phyloP scores from a whole-genome alignment of 2,888 invertebrate species.

The Xestia sexstrigata region DNA sequence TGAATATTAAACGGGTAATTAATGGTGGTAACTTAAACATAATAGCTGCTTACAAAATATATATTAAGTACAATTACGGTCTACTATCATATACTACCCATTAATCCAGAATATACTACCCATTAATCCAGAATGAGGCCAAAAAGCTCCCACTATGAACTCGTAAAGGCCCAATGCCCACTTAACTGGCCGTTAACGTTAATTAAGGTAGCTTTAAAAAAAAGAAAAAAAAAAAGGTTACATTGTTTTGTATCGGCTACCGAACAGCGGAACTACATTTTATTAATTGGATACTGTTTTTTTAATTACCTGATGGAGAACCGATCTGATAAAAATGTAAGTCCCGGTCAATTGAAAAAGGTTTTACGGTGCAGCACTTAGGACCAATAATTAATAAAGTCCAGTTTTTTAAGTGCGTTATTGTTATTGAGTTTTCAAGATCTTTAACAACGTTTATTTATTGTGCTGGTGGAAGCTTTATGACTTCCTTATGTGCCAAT shows the following conservation, averaged over 20 bases:
- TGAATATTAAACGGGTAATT: conserved; percentile 59
- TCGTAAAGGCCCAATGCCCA: conserved; percentile 63
- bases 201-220: conserved; percentile 81
- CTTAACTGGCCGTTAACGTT: conserved; percentile 81
- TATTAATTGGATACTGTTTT: conserved; percentile 86
- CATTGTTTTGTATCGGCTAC: conserved; percentile 80
- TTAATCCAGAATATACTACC: conserved; percentile 44
- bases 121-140: conserved; percentile 52
- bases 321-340: conserved; percentile 76
- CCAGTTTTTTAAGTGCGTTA: conserved; percentile 42
- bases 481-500: conserved; percentile 6
- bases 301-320: conserved; percentile 84
- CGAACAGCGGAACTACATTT: conserved; percentile 82
- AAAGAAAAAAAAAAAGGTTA: conserved; percentile 77
- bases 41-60: conserved; percentile 43
- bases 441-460: conserved; percentile 39
- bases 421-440: conserved; percentile 58
- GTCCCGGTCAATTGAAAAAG: conserved; percentile 62
- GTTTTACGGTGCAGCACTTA: conserved; percentile 65
- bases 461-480: conserved; percentile 18
- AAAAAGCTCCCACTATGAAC: conserved; percentile 66
- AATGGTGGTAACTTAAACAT: conserved; percentile 38
- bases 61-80: conserved; percentile 34
- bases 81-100: conserved; percentile 25
- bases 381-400: conserved; percentile 63